These are phyloP conservation scores for Poecilus cupreus DNA, from an alignment of 2,888 invertebrate genomes.

Conservation along the genomic window DNA sequence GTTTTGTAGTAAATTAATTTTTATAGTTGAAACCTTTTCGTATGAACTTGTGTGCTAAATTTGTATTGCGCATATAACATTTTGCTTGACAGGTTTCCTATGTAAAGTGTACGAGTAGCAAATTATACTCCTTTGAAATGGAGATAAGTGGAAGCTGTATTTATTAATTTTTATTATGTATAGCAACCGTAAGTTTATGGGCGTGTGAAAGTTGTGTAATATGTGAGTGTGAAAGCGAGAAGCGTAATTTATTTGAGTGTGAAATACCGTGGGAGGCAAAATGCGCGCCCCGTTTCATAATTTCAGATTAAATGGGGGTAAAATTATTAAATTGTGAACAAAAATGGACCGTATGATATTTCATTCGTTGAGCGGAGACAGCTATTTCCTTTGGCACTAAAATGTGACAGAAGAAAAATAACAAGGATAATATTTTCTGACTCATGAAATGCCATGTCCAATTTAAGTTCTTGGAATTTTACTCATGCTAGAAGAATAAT, in stretches of 20 bases:
- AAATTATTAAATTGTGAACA: slow-evolving; percentile 51
- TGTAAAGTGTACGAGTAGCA: too few species aligned
- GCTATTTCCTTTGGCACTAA: slow-evolving; percentile 55
- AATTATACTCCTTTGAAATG: too few species aligned
- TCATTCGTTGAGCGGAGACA: slow-evolving; percentile 47
- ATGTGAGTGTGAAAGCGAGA: slow-evolving; percentile 19
- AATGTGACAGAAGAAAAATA: slow-evolving; percentile 55
- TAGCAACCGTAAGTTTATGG: neutral
- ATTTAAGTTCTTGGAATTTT: slow-evolving; percentile 41
- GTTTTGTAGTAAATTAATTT: too few species aligned
- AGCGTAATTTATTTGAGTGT: slow-evolving; percentile 19
- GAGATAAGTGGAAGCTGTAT: neutral
- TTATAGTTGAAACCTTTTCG: too few species aligned
- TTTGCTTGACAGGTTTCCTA: too few species aligned
- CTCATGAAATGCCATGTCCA: slow-evolving; percentile 51
- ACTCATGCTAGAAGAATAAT: neutral
- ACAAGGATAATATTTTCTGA: slow-evolving; percentile 52
- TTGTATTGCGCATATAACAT: too few species aligned
- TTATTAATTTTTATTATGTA: neutral
- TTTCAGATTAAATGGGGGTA: slow-evolving; percentile 40
- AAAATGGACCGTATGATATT: slow-evolving; percentile 50
- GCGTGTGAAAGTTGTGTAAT: neutral
- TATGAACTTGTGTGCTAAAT: too few species aligned
- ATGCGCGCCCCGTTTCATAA: slow-evolving; percentile 23
- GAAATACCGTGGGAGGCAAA: neutral